Evolutionary conservation across 2,797 vertebrate species (phyloP).

Genomic region (Thunnus albacares): DNA sequence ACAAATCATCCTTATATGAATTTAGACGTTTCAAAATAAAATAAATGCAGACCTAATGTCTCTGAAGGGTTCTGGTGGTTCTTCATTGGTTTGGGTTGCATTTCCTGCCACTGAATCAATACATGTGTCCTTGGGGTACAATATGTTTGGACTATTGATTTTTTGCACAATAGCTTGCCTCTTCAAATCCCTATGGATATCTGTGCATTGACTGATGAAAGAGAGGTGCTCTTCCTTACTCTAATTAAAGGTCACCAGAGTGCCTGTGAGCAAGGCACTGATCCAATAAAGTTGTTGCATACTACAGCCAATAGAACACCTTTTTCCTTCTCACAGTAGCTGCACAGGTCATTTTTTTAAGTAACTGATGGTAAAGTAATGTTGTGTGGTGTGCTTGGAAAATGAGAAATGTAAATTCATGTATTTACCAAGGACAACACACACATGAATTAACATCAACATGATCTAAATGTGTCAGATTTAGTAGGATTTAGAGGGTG

Average conservation of each 20-base stretch:
- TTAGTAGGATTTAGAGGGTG: too few species aligned
- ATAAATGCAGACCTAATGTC: background rate
- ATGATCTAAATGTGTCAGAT: too few species aligned
- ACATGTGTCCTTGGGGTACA: conserved; percentile 20
- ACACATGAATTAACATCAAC: too few species aligned
- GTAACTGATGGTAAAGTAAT: background rate
- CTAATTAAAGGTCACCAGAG: conserved; percentile 10
- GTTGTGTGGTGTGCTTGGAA: background rate
- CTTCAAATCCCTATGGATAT: conserved; percentile 38
- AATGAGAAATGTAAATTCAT: background rate
- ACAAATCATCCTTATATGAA: background rate
- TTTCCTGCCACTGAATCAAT: conserved; percentile 40
- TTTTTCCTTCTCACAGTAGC: background rate
- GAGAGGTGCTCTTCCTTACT: background rate
- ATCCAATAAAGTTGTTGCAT: background rate
- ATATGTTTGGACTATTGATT: conserved; percentile 36
- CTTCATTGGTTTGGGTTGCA: conserved; percentile 1
- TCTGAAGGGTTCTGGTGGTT: background rate
- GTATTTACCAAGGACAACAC: too few species aligned
- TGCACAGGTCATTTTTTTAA: background rate
- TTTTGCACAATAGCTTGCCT: conserved; percentile 14
- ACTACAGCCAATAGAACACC: background rate
- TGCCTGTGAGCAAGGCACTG: conserved; percentile 22
- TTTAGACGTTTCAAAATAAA: background rate
- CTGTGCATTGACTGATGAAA: conserved; percentile 28